Percentiles rank a stretch among this genome's conserved stretches.
Conservation (phyloP, 2,113 vertebrate genomes). For the Hydrochoerus hydrochaeris region DNA sequence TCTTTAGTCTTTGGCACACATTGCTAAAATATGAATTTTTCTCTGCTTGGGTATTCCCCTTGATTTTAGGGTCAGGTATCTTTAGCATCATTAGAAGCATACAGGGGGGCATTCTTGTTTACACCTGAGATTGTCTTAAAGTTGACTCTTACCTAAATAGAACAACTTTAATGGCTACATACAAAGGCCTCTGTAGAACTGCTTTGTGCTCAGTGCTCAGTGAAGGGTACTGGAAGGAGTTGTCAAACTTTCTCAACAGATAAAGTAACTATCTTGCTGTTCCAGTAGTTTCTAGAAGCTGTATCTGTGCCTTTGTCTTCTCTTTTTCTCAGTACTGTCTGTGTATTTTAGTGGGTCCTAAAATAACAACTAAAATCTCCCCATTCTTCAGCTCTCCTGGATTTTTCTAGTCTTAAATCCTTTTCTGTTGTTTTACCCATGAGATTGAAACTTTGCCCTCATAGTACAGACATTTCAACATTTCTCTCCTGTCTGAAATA, state of each 20-base stretch:
- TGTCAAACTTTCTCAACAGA: background rate
- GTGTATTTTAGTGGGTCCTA: background rate
- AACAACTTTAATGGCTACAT: background rate
- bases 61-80: background rate
- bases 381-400: background rate
- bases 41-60: background rate
- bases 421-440: background rate
- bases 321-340: background rate
- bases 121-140: background rate
- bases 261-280: background rate
- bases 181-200: background rate
- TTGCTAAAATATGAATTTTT: background rate
- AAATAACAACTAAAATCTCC: constrained; percentile 1
- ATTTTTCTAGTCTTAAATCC: background rate
- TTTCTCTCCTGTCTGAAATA: background rate
- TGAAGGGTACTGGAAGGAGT: background rate
- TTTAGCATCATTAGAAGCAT: background rate
- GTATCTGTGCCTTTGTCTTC: background rate
- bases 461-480: background rate
- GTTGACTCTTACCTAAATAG: background rate
- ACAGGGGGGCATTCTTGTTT: background rate
- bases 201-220: background rate
- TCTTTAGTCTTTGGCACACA: background rate
- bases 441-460: background rate
- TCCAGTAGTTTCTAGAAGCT: background rate